Evolutionary conservation across 2,888 invertebrate species (phyloP), one percentile per base, ranked within the genome.

Genomic region (Diplolepis rosae): DNA sequence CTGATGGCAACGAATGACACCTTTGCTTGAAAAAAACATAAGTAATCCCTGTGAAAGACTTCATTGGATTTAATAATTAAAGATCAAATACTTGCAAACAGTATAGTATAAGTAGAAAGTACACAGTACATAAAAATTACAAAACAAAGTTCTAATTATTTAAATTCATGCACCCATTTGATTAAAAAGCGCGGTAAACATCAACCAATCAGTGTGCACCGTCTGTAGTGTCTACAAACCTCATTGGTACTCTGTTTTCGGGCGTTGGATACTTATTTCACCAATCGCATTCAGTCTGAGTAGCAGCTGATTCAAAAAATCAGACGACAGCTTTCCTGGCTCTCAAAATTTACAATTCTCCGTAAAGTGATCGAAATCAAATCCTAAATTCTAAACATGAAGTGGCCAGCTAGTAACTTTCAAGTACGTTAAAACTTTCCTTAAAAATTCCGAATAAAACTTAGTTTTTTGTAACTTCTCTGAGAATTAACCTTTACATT

Each of bases 401-500:
- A 5, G 0, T 13, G 15, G 3, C 5, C 22, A 11, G 4, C 5
- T 35, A 13, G 5, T 30, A 9, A 35, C 22, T 1, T 5, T 22
- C 22, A 13, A 22, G 18, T 56, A 32, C n/a, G 35, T 35, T 56
- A 56, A 18, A 30, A 13, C 13, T 4, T n/a, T 13, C 11, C 5
- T 11, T 15, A 32, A 56, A 11, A 30, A 13, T 22, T 5, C 5
- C 1, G 0, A 1, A 9, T n/a, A 22, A 32, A 56, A 22, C 13
- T n/a, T n/a, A n/a, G n/a, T n/a, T n/a, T n/a, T n/a, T n/a, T 27
- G 2, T 13, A 22, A 7, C 24, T 54, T 9, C 30, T 7, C 24
- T 61, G 56, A 61, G 39, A 61, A 35, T 56, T 13, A 56, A 56
- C 32, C 35, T 27, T 61, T 35, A 61, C 56, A 35, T 61, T 35